Evolutionary conservation across 2,113 vertebrate genomes (phyloP).

Genomic region (Ornithorhynchus anatinus): DNA sequence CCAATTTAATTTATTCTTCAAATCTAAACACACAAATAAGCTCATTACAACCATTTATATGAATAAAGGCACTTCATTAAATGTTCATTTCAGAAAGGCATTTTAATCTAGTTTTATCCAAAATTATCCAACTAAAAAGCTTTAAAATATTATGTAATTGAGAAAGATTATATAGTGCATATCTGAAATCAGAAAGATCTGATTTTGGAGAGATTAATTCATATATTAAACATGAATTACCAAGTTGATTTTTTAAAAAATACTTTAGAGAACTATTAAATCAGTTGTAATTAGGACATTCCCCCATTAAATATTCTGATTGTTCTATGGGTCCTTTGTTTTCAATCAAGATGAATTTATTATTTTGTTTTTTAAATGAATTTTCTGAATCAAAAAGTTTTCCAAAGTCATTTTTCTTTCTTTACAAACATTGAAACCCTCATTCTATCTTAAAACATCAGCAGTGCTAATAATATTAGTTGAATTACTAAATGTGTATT

Average conservation of each 20-base stretch:
- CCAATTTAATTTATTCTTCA: constrained; percentile 9
- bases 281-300: not conserved
- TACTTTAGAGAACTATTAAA: constrained; percentile 1
- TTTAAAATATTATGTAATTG: constrained; percentile 1
- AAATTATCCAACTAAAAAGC: constrained; percentile 15
- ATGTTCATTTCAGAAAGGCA: not conserved
- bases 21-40: not conserved
- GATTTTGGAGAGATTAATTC: not conserved
- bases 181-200: not conserved
- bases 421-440: constrained; percentile 30
- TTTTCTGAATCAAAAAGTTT: not conserved
- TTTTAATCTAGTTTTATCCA: not conserved
- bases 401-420: not conserved
- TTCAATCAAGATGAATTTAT: constrained; percentile 2
- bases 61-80: constrained; percentile 1
- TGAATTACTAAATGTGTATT: constrained; percentile 37
- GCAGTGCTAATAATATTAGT: constrained; percentile 33
- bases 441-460: constrained; percentile 37
- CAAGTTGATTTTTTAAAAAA: constrained; percentile 4
- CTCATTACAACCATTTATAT: not conserved
- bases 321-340: constrained; percentile 3
- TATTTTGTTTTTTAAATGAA: not conserved
- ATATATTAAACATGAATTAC: not conserved
- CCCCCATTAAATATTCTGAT: not conserved
- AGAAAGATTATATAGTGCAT: not conserved